phyloP scores from a whole-genome alignment of 2,797 vertebrate species.

The Triplophysa bombifrons region DNA sequence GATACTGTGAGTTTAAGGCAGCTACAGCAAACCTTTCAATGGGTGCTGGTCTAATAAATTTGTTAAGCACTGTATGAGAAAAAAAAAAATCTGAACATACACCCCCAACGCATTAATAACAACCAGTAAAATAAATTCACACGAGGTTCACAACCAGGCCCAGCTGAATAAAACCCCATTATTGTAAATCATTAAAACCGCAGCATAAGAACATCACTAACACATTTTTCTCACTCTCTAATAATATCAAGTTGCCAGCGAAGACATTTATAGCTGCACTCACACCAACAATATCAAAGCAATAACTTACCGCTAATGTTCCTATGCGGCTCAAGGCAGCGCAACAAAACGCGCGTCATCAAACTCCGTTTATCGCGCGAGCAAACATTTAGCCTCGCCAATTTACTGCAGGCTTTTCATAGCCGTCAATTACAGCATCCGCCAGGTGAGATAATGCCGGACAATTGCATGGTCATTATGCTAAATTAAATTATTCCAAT shows the following conservation, averaged over 20 bases:
- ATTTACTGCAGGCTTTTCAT: slow-evolving; percentile 46
- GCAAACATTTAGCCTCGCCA: slow-evolving; percentile 17
- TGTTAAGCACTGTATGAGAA: not conserved
- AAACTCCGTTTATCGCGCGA: slow-evolving; percentile 21
- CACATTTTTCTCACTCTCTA: not conserved
- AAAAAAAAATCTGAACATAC: not conserved
- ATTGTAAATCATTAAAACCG: not conserved
- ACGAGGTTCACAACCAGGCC: not conserved
- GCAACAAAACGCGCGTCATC: not conserved
- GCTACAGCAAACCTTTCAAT: no score
- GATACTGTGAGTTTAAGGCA: no score
- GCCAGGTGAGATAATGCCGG: slow-evolving; percentile 42
- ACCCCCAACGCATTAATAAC: not conserved
- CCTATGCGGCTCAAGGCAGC: not conserved
- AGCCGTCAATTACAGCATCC: slow-evolving; percentile 47
- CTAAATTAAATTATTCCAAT: slow-evolving; percentile 72
- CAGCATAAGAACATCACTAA: not conserved
- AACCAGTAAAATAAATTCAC: not conserved
- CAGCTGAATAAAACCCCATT: not conserved
- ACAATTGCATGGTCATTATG: slow-evolving; percentile 37
- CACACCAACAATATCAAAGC: not conserved
- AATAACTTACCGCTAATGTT: slow-evolving; percentile 5
- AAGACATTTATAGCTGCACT: not conserved
- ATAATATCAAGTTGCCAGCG: not conserved
- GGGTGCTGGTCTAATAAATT: no score